A percentile compares a stretch with the other conserved stretches of the same genome.
phyloP scores from a whole-genome alignment of 1,140 invertebrate genomes.

The Caerostris extrusa region DNA sequence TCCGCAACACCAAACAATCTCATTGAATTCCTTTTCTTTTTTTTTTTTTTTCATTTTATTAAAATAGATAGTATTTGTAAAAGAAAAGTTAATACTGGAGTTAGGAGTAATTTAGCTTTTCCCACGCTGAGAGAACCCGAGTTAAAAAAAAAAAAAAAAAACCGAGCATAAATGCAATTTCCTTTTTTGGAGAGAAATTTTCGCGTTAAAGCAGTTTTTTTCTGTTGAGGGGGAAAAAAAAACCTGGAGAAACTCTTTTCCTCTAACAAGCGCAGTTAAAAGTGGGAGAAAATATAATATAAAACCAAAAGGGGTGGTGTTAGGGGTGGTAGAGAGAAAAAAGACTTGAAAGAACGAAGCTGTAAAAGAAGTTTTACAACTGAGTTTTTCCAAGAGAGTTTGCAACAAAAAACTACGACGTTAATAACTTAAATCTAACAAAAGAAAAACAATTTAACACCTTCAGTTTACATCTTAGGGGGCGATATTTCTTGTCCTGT shows the following conservation, averaged over 20 bases:
- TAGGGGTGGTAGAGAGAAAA: neutral
- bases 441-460: slow-evolving; percentile 74
- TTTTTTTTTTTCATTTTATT: slow-evolving; percentile 29
- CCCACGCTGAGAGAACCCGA: neutral
- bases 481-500: slow-evolving; percentile 41
- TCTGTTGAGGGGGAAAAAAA: neutral
- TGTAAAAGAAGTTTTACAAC: slow-evolving; percentile 75
- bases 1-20: neutral
- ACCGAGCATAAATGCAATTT: slow-evolving; percentile 41
- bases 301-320: neutral
- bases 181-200: slow-evolving; percentile 17
- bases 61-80: slow-evolving; percentile 18
- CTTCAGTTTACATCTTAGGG: slow-evolving; percentile 38
- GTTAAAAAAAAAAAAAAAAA: neutral
- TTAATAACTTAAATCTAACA: slow-evolving; percentile 76
- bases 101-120: slow-evolving; percentile 40
- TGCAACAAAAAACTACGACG: slow-evolving; percentile 29
- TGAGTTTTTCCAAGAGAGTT: slow-evolving; percentile 20
- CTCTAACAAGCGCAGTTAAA: slow-evolving; percentile 48
- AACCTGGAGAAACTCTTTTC: neutral
- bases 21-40: neutral
- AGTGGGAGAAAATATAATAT: slow-evolving; percentile 59
- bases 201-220: slow-evolving; percentile 32
- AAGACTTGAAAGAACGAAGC: neutral
- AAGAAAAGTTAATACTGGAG: slow-evolving; percentile 22